A percentile compares a stretch with the other conserved stretches of the same genome.
Conservation (phyloP, 1,140 invertebrate genomes). For the Trichogramma pretiosum region DNA sequence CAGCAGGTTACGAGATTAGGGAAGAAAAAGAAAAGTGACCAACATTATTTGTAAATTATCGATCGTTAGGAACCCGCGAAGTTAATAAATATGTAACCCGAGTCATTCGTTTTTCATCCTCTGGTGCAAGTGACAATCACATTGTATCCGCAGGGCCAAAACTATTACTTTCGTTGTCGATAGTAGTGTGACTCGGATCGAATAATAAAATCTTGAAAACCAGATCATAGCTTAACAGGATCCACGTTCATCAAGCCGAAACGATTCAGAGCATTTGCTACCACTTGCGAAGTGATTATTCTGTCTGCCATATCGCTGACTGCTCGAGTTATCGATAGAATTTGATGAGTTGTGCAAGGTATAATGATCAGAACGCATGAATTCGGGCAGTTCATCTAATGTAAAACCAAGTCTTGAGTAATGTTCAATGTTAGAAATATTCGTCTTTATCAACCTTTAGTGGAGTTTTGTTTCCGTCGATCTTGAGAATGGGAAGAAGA, state of each 20-base stretch:
- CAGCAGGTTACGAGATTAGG: too few species aligned
- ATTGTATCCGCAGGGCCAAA: too few species aligned
- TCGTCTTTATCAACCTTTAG: conserved; percentile 33
- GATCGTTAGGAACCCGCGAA: too few species aligned
- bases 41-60: too few species aligned
- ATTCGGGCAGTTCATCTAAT: conserved; percentile 40
- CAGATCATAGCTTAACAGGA: conserved; percentile 43
- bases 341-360: conserved; percentile 41
- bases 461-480: conserved; percentile 38
- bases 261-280: conserved; percentile 31
- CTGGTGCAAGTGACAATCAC: too few species aligned
- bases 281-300: conserved; percentile 36
- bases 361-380: conserved; percentile 34
- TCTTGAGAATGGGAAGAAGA: conserved; percentile 39
- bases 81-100: too few species aligned
- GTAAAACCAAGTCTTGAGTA: neutral
- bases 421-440: neutral
- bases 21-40: too few species aligned
- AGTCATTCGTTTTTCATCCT: too few species aligned
- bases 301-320: conserved; percentile 42
- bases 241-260: conserved; percentile 36
- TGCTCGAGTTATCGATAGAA: conserved; percentile 41
- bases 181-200: too few species aligned
- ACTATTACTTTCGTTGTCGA: too few species aligned
- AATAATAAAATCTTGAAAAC: too few species aligned